Conservation (phyloP, 2,113 vertebrate genomes). For the Psittacula cyanocephala region DNA sequence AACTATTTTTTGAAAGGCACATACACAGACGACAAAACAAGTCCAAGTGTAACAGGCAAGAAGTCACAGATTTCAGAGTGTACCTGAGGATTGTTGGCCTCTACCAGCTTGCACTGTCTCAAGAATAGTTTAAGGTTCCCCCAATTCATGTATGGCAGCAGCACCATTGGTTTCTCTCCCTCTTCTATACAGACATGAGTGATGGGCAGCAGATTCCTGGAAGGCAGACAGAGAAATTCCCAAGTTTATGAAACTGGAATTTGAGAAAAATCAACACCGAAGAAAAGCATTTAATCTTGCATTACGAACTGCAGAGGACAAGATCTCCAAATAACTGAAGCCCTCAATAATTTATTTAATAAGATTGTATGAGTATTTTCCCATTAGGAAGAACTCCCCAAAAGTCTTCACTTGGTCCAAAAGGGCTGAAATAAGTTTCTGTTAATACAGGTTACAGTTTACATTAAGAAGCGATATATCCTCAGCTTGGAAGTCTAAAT, state of each 20-base stretch:
- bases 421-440: background rate
- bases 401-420: background rate
- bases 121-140: conserved; percentile 98
- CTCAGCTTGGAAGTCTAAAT: background rate
- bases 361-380: background rate
- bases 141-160: conserved; percentile 97
- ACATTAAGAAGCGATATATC: background rate
- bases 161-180: conserved; percentile 96
- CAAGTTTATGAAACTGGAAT: background rate
- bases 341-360: background rate
- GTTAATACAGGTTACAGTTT: background rate
- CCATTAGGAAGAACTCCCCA: background rate
- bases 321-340: background rate
- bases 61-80: background rate
- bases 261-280: fast-evolving
- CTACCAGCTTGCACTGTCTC: conserved; percentile 96
- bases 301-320: background rate
- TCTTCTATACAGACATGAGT: conserved; percentile 95
- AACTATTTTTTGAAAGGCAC: background rate
- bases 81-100: conserved; percentile 99
- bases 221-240: background rate
- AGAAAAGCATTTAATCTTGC: background rate
- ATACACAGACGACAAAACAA: background rate
- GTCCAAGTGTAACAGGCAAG: background rate
- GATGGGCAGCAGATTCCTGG: conserved; percentile 94